These are phyloP conservation scores for Prionailurus viverrinus DNA, from an alignment of 2,113 vertebrate species.

Conservation along the genomic window DNA sequence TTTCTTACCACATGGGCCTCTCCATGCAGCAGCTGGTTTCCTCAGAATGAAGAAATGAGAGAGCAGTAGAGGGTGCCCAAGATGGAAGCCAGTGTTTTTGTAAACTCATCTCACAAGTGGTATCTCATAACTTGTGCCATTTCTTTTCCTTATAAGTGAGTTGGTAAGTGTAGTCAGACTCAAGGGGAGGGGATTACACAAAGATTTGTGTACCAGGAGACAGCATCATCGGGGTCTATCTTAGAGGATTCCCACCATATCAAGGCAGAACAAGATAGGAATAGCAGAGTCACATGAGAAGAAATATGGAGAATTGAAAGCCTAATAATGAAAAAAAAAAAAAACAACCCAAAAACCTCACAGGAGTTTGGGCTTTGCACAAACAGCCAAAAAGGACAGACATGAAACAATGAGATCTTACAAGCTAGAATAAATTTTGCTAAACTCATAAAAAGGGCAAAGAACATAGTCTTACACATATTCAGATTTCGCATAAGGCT, in stretches of 20 bases:
- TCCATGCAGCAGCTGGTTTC: not conserved
- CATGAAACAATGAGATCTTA: not conserved
- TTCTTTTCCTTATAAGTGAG: not conserved
- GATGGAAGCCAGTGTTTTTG: not conserved
- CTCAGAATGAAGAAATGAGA: not conserved
- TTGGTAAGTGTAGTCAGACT: not conserved
- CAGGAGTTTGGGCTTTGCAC: not conserved
- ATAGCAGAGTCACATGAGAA: not conserved
- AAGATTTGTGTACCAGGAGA: not conserved
- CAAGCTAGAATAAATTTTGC: not conserved
- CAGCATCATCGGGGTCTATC: not conserved
- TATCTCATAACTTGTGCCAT: not conserved
- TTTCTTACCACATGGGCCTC: not conserved
- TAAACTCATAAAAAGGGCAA: not conserved
- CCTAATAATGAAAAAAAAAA: not conserved
- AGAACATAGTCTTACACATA: not conserved
- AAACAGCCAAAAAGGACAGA: not conserved
- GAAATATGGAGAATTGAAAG: not conserved
- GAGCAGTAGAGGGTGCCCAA: not conserved
- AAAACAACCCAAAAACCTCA: not conserved
- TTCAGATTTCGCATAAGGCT: not conserved
- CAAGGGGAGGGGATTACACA: not conserved
- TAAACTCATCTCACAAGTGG: not conserved
- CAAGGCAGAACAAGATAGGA: not conserved
- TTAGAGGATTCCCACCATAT: not conserved